Percentiles rank a stretch among this genome's conserved stretches.
Evolutionary conservation across 1,140 invertebrate genomes (phyloP).

Genomic region (Battus philenor): DNA sequence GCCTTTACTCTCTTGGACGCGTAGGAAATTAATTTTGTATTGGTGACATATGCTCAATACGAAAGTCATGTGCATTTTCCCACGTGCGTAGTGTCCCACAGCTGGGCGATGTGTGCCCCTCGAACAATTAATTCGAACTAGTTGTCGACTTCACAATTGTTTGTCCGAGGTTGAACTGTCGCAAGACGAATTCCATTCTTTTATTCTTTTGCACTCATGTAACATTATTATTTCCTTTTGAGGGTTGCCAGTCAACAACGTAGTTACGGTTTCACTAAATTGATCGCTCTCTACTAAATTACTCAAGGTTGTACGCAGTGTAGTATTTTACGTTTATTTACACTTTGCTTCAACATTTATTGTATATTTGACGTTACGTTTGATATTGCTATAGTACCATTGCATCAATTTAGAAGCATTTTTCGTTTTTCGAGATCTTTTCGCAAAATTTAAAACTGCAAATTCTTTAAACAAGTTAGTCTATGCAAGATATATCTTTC

Average conservation of each 20-base stretch:
- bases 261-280: too few species aligned
- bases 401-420: too few species aligned
- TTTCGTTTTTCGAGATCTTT: too few species aligned
- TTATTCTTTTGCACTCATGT: constrained; percentile 36
- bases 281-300: too few species aligned
- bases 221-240: constrained; percentile 22
- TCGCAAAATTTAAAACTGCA: too few species aligned
- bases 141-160: constrained; percentile 32
- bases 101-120: constrained; percentile 34
- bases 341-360: too few species aligned
- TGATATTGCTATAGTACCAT: too few species aligned
- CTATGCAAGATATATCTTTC: too few species aligned
- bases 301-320: too few species aligned
- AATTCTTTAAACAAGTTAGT: too few species aligned
- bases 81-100: constrained; percentile 27
- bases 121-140: constrained; percentile 33
- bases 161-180: constrained; percentile 48
- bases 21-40: constrained; percentile 15
- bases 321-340: too few species aligned
- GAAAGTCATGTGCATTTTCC: constrained; percentile 25
- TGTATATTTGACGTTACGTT: too few species aligned
- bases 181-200: constrained; percentile 55
- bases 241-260: constrained; percentile 16
- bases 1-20: not conserved
- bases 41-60: constrained; percentile 20